Conservation (phyloP, 1,140 invertebrate species). For the Mya arenaria region DNA sequence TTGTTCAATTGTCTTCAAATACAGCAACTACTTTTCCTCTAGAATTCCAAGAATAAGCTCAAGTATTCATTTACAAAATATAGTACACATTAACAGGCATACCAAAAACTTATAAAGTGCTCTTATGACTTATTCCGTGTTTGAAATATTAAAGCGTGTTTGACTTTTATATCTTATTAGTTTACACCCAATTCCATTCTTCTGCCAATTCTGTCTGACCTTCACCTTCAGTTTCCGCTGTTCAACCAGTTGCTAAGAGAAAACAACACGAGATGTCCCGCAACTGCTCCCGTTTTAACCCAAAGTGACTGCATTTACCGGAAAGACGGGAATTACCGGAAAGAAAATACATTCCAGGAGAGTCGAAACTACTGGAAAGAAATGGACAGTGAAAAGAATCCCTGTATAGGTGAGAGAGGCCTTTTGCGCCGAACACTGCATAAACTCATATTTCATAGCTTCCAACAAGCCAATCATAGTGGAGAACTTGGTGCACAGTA, state of each 20-base stretch:
- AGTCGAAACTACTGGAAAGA: not conserved
- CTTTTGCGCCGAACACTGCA: not conserved
- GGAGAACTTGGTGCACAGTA: no score
- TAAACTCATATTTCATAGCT: not conserved
- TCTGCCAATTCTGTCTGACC: not conserved
- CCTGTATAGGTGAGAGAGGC: not conserved
- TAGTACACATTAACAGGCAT: not conserved
- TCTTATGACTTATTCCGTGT: not conserved
- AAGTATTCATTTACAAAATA: not conserved
- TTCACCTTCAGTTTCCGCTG: conserved; percentile 10
- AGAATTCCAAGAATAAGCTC: not conserved
- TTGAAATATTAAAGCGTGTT: not conserved
- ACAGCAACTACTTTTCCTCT: not conserved
- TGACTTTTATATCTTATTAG: not conserved
- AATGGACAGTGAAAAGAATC: not conserved
- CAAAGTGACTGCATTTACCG: not conserved
- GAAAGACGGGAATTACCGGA: not conserved
- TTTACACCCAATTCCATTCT: not conserved
- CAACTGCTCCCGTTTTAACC: conserved; percentile 32
- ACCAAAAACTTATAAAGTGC: not conserved
- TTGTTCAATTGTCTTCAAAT: no score
- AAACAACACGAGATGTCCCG: conserved; percentile 1
- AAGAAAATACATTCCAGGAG: not conserved
- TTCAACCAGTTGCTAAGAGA: conserved; percentile 17
- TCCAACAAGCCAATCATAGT: no score